phyloP scores from a whole-genome alignment of 2,113 vertebrate genomes.

The Megaceryle torquata region DNA sequence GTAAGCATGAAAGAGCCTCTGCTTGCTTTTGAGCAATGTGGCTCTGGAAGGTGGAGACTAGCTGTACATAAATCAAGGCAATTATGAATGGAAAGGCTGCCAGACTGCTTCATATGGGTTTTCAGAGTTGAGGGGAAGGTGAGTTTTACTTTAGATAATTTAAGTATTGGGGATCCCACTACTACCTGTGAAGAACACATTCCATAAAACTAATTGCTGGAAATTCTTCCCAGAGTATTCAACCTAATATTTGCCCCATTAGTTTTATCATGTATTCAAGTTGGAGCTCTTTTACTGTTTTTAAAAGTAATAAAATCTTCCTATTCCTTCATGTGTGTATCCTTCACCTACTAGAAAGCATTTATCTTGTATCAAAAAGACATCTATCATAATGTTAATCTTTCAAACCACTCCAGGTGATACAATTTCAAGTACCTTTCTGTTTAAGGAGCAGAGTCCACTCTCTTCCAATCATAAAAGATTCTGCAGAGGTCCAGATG shows the following conservation, averaged over 20 bases:
- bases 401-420: not conserved
- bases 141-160: not conserved
- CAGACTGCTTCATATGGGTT: not conserved
- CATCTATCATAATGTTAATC: not conserved
- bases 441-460: not conserved
- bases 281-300: not conserved
- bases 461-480: not conserved
- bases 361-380: not conserved
- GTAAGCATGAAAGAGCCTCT: not conserved
- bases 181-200: not conserved
- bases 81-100: not conserved
- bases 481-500: not conserved
- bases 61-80: not conserved
- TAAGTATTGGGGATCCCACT: not conserved
- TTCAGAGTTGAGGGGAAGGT: not conserved
- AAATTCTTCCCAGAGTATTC: not conserved
- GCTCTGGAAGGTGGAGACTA: not conserved
- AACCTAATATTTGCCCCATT: not conserved
- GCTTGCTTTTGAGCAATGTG: not conserved
- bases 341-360: not conserved
- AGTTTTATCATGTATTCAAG: not conserved
- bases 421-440: not conserved
- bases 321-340: not conserved
- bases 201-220: not conserved
- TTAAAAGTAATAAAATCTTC: not conserved